Evolutionary conservation across 2,797 vertebrate genomes (phyloP).

Genomic region (Rhinella marina): DNA sequence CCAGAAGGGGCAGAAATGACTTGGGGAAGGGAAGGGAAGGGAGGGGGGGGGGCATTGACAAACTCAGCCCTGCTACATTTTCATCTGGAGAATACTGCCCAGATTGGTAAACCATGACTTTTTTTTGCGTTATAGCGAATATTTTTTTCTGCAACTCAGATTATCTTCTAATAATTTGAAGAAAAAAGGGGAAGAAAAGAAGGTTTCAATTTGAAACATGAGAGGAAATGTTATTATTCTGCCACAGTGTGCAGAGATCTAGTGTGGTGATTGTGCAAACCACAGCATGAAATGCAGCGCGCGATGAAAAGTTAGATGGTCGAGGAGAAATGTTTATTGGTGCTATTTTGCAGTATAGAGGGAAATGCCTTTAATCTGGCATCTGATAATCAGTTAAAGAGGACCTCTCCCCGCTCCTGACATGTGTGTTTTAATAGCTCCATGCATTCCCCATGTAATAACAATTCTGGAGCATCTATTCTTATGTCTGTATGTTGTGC

Average conservation of each 20-base stretch:
- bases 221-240: constrained; percentile 27
- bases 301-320: not conserved
- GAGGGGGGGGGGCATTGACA: not conserved
- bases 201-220: constrained; percentile 28
- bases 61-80: not conserved
- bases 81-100: not conserved
- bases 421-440: too few relatives aligned
- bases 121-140: not conserved
- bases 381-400: not conserved
- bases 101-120: not conserved
- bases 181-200: constrained; percentile 29
- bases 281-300: not conserved
- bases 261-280: constrained; percentile 33
- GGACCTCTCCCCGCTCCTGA: too few relatives aligned
- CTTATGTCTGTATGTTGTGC: too few relatives aligned
- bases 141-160: not conserved
- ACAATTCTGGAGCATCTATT: too few relatives aligned
- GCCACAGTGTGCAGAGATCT: constrained; percentile 29
- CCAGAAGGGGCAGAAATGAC: too few relatives aligned
- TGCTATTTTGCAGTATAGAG: not conserved
- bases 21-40: too few relatives aligned
- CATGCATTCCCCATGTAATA: too few relatives aligned
- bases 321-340: not conserved
- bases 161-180: not conserved
- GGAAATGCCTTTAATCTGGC: not conserved